A percentile compares a stretch with the other conserved stretches of the same genome.
Evolutionary conservation across 2,113 vertebrate genomes (phyloP).

Genomic region (Morone saxatilis): DNA sequence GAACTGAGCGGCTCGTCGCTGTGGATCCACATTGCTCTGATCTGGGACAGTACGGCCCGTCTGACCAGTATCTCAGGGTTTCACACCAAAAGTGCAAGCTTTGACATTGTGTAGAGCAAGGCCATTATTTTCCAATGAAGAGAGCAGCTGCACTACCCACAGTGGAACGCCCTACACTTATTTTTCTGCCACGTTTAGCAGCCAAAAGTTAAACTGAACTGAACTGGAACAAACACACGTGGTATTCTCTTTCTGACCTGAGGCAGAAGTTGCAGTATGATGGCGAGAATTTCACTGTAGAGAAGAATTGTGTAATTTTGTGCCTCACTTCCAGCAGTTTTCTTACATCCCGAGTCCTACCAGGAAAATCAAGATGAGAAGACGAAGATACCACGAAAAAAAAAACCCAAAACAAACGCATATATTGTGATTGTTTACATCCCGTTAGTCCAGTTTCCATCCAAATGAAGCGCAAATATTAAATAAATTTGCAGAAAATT

Average conservation of each 20-base stretch:
- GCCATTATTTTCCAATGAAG: not conserved
- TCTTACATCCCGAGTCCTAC: not conserved
- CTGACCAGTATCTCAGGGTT: not conserved
- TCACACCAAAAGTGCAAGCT: constrained; percentile 19
- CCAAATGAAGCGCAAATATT: not conserved
- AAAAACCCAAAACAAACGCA: too few species aligned
- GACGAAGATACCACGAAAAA: not conserved
- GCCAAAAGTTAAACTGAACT: not conserved
- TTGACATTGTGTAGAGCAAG: not conserved
- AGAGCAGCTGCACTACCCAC: not conserved
- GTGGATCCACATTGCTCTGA: constrained; percentile 11
- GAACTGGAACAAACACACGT: not conserved
- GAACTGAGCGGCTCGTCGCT: not conserved
- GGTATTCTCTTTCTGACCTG: not conserved
- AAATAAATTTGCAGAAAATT: not conserved
- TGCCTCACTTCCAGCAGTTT: not conserved
- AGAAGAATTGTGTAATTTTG: not conserved
- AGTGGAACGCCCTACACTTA: not conserved
- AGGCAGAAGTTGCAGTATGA: not conserved
- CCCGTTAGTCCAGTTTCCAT: not conserved
- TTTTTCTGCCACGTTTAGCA: not conserved
- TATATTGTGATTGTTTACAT: not conserved
- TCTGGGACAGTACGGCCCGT: not conserved
- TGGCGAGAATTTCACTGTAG: not conserved
- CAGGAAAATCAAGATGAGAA: not conserved